Percentiles rank a stretch among this genome's conserved stretches.
phyloP scores from a whole-genome alignment of 2,113 vertebrate species.

The Paraplagusia blochii region DNA sequence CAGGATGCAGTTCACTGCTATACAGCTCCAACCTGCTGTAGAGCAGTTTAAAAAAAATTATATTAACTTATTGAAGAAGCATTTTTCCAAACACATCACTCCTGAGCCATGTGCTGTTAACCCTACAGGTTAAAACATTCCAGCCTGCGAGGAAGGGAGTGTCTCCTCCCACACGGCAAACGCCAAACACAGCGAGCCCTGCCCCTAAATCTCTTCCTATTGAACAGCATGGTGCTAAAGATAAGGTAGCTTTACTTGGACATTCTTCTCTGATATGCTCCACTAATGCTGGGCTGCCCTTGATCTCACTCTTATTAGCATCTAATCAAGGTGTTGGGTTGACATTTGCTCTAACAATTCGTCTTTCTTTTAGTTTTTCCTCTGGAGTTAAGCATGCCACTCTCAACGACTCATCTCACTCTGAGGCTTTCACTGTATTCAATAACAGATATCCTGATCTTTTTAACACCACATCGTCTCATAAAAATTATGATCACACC shows the following conservation, averaged over 20 bases:
- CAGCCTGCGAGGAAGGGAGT: constrained; percentile 59
- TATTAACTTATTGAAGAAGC: not conserved
- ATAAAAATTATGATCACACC: not conserved
- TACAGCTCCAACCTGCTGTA: too few relatives aligned
- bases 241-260: constrained; percentile 60
- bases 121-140: constrained; percentile 62
- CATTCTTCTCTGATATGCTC: constrained; percentile 1
- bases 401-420: not conserved
- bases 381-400: constrained; percentile 28
- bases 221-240: constrained; percentile 44
- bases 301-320: constrained; percentile 27
- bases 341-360: constrained; percentile 9
- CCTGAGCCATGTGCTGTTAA: constrained; percentile 53
- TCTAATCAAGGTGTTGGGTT: too few relatives aligned
- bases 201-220: constrained; percentile 42
- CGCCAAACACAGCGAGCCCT: constrained; percentile 30
- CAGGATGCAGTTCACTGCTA: too few relatives aligned
- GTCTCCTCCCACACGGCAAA: constrained; percentile 40
- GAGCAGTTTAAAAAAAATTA: too few relatives aligned
- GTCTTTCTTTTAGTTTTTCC: not conserved
- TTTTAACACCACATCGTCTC: not conserved
- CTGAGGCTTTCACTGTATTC: constrained; percentile 10
- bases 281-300: constrained; percentile 16
- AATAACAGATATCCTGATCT: constrained; percentile 3
- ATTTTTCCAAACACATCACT: constrained; percentile 20